Evolutionary conservation across 2,888 invertebrate species (phyloP).

Genomic region (Sipha maydis): DNA sequence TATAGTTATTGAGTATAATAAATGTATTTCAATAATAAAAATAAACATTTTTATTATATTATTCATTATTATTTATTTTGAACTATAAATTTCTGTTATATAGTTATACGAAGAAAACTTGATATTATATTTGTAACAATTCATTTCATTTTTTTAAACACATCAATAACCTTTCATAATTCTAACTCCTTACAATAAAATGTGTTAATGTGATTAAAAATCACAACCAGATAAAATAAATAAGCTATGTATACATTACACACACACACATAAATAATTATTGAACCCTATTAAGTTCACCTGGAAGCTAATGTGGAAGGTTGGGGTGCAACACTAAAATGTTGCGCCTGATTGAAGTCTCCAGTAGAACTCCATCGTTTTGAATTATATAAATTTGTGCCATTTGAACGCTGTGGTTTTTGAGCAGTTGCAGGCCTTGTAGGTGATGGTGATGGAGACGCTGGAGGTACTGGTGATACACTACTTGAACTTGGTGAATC

Average conservation of each 20-base stretch:
- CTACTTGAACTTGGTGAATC: conserved; percentile 79
- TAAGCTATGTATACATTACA: neutral
- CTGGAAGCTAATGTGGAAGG: conserved; percentile 62
- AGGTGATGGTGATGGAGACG: conserved; percentile 68
- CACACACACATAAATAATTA: neutral
- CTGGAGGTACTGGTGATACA: conserved; percentile 80
- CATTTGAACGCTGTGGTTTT: conserved; percentile 64
- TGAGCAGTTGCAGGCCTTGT: conserved; percentile 64
- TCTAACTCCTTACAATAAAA: neutral
- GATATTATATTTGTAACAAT: conserved; percentile 11
- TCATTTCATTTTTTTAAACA: neutral
- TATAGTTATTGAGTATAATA: neutral
- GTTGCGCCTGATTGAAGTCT: conserved; percentile 76
- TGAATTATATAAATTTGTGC: conserved; percentile 70
- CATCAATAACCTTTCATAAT: neutral
- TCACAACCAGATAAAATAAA: neutral
- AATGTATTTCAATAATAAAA: neutral
- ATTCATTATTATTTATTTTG: neutral
- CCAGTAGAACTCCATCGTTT: conserved; percentile 87
- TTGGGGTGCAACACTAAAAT: conserved; percentile 57
- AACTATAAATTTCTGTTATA: no score
- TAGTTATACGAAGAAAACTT: neutral
- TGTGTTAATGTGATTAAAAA: neutral
- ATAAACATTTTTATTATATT: neutral
- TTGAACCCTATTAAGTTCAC: conserved; percentile 63